Conservation (phyloP, 2,888 invertebrate genomes). For the Spilarctia lutea region DNA sequence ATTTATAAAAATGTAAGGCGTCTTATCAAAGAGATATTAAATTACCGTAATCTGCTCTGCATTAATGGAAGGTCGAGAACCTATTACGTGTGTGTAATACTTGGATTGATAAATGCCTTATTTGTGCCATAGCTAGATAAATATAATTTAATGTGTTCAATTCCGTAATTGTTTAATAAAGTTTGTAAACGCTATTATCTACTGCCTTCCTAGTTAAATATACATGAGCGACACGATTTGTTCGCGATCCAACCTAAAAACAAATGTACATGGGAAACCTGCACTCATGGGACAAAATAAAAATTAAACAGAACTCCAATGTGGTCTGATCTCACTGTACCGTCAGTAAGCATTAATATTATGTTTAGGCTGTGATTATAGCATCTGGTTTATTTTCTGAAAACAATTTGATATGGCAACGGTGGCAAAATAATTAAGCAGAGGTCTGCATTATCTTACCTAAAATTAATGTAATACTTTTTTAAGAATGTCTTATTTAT, state of each 20-base stretch:
- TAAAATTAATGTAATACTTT: background rate
- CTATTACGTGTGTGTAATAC: slow-evolving; percentile 20
- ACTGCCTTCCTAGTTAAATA: background rate
- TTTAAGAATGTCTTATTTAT: slow-evolving; percentile 23
- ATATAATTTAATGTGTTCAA: slow-evolving; percentile 28
- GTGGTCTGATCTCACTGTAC: slow-evolving; percentile 69
- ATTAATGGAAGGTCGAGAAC: slow-evolving; percentile 18
- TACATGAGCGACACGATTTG: background rate
- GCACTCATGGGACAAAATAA: slow-evolving; percentile 49
- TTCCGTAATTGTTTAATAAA: slow-evolving; percentile 8
- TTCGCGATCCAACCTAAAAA: background rate
- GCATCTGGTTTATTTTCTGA: slow-evolving; percentile 55
- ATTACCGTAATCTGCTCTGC: slow-evolving; percentile 23
- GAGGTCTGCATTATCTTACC: background rate
- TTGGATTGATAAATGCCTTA: slow-evolving; percentile 32
- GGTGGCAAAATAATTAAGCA: slow-evolving; percentile 33
- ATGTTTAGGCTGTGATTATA: slow-evolving; percentile 74
- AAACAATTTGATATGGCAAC: slow-evolving; percentile 31
- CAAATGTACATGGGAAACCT: background rate
- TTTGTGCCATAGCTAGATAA: slow-evolving; percentile 48
- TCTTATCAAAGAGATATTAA: slow-evolving; percentile 9
- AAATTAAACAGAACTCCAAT: slow-evolving; percentile 64
- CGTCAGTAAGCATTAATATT: slow-evolving; percentile 63
- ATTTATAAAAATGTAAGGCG: slow-evolving; percentile 7
- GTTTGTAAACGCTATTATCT: slow-evolving; percentile 4